These are phyloP conservation scores for Donacobius atricapilla DNA, from an alignment of 2,113 vertebrate genomes.

Conservation along the genomic window DNA sequence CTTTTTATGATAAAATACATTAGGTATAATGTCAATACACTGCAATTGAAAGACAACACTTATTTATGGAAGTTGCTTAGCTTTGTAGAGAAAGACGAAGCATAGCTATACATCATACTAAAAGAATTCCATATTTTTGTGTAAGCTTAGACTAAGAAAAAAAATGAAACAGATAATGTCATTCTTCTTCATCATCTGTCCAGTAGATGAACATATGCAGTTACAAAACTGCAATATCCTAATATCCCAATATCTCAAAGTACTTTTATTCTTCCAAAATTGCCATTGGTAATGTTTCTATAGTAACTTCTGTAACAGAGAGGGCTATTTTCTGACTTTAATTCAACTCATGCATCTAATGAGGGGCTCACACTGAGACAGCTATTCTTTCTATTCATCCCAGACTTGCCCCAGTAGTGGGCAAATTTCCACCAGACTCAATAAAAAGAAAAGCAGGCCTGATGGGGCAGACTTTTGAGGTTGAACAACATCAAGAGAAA, in stretches of 20 bases:
- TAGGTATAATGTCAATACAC: background rate
- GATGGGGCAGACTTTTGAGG: background rate
- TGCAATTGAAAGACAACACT: background rate
- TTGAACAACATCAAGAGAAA: background rate
- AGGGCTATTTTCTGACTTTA: background rate
- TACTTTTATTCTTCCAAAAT: background rate
- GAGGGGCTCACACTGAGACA: background rate
- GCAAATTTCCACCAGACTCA: constrained; percentile 10
- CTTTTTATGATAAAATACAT: background rate
- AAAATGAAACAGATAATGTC: background rate
- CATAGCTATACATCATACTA: background rate
- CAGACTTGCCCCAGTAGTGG: background rate
- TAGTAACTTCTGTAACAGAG: background rate
- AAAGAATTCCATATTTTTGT: background rate
- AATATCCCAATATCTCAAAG: background rate
- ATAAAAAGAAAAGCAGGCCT: background rate
- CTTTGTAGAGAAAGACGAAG: background rate
- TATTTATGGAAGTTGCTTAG: background rate
- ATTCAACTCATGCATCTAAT: background rate
- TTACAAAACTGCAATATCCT: background rate
- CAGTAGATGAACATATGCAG: background rate
- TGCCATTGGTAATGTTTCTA: background rate
- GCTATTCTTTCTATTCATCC: constrained; percentile 12
- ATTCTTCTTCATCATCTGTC: background rate
- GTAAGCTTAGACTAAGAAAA: background rate